These are phyloP conservation scores for Oceanites oceanicus DNA, from an alignment of 2,113 vertebrate genomes.

Conservation along the genomic window DNA sequence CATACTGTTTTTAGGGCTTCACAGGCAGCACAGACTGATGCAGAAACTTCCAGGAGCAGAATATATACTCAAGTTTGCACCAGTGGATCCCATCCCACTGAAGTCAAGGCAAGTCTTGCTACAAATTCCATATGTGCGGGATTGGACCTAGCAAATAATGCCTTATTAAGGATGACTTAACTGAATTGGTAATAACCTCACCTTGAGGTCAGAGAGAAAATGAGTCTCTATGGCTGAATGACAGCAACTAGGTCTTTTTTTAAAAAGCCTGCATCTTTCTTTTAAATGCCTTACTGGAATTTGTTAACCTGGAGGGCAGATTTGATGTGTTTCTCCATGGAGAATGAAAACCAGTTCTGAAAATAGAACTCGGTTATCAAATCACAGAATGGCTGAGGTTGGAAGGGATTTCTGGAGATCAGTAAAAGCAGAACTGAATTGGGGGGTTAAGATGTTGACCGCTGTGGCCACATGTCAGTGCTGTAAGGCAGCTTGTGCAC, in stretches of 20 bases:
- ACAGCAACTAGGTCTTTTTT: not conserved
- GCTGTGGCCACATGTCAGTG: not conserved
- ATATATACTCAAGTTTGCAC: not conserved
- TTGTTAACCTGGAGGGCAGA: not conserved
- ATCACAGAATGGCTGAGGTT: not conserved
- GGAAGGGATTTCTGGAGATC: not conserved
- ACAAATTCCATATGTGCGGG: not conserved
- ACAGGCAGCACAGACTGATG: not conserved
- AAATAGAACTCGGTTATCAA: not conserved
- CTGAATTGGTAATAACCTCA: not conserved
- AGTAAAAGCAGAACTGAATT: not conserved
- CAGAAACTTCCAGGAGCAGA: not conserved
- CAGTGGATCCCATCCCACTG: not conserved
- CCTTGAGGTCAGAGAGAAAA: not conserved
- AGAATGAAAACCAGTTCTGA: not conserved
- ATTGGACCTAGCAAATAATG: not conserved
- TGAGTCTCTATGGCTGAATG: not conserved
- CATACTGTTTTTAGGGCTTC: not conserved
- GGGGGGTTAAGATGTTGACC: not conserved
- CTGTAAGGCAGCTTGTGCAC: not conserved
- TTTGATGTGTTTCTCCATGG: not conserved
- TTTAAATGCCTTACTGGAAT: not conserved
- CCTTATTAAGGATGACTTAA: not conserved
- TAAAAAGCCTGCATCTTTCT: not conserved
- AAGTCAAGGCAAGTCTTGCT: not conserved